phyloP scores from a whole-genome alignment of 2,888 invertebrate genomes.

The Adelognathus sp. region DNA sequence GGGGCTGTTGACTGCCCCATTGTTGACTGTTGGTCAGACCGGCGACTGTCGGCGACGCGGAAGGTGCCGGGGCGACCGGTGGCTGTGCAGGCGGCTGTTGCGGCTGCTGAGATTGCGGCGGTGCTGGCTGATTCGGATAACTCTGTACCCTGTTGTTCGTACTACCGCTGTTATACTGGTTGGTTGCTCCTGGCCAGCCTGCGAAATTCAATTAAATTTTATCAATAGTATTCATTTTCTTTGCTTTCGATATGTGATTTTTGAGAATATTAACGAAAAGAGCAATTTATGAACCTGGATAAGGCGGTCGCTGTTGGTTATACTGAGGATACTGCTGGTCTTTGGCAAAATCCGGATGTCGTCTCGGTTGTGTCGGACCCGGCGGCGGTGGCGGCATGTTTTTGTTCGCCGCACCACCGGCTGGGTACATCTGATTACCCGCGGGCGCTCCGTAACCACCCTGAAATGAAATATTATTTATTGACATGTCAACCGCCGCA shows the following conservation, averaged over 20 bases:
- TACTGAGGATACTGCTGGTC: constrained; percentile 87
- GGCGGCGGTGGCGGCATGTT: constrained; percentile 86
- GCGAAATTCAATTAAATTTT: constrained; percentile 38
- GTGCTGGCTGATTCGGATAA: constrained; percentile 73
- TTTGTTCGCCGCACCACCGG: constrained; percentile 82
- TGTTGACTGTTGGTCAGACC: constrained; percentile 69
- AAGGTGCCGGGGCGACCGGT: constrained; percentile 65
- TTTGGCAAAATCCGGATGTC: constrained; percentile 92
- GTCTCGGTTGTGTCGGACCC: constrained; percentile 84
- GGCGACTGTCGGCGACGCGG: constrained; percentile 66
- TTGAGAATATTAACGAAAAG: not conserved
- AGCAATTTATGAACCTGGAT: constrained; percentile 82
- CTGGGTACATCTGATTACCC: constrained; percentile 81
- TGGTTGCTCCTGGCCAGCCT: constrained; percentile 86
- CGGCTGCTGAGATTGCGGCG: constrained; percentile 66
- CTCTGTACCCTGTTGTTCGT: constrained; percentile 74
- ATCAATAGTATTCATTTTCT: constrained; percentile 2
- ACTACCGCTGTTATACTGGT: constrained; percentile 79
- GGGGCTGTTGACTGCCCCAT: constrained; percentile 75
- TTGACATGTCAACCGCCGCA: not conserved
- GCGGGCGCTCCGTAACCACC: constrained; percentile 76
- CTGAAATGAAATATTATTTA: constrained; percentile 61
- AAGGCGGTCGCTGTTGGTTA: constrained; percentile 86
- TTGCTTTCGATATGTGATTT: not conserved
- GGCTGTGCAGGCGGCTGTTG: constrained; percentile 66